Conservation (phyloP, 35 echinoderm and acorn worm genomes). For the Ophioderma brevispina region DNA sequence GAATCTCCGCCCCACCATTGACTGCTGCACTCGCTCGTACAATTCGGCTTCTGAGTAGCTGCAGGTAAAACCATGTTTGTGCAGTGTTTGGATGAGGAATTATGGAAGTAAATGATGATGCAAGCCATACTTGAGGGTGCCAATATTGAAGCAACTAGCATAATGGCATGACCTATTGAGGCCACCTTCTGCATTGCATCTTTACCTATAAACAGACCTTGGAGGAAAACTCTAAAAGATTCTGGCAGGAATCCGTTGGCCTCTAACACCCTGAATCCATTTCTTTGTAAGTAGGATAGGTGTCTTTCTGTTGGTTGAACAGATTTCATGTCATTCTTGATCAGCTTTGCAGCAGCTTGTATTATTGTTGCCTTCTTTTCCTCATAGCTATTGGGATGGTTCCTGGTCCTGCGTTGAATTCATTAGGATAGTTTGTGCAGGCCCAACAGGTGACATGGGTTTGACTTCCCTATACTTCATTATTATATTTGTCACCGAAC, state of each 20-base stretch:
- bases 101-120: conserved; percentile 26
- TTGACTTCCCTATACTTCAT: conserved; percentile 56
- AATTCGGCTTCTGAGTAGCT: conserved; percentile 25
- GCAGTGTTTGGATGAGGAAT: conserved; percentile 49
- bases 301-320: neutral
- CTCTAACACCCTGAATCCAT: conserved; percentile 33
- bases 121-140: conserved; percentile 54
- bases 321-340: conserved; percentile 49
- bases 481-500: conserved; percentile 57
- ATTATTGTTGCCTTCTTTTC: conserved; percentile 35
- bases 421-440: conserved; percentile 21
- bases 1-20: conserved; percentile 3
- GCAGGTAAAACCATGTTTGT: conserved; percentile 43
- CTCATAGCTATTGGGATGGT: neutral
- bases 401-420: conserved; percentile 40
- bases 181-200: conserved; percentile 39
- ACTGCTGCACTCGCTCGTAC: conserved; percentile 59
- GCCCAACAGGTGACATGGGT: conserved; percentile 48
- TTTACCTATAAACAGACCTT: conserved; percentile 38
- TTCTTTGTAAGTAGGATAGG: conserved; percentile 16
- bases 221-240: conserved; percentile 8
- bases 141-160: conserved; percentile 25
- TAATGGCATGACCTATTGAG: conserved; percentile 59
- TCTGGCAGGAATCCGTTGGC: conserved; percentile 22
- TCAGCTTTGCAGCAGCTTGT: conserved; percentile 42